A percentile compares a stretch with the other conserved stretches of the same genome.
Conservation (phyloP, 2,113 vertebrate genomes). For the Entelurus aequoreus region DNA sequence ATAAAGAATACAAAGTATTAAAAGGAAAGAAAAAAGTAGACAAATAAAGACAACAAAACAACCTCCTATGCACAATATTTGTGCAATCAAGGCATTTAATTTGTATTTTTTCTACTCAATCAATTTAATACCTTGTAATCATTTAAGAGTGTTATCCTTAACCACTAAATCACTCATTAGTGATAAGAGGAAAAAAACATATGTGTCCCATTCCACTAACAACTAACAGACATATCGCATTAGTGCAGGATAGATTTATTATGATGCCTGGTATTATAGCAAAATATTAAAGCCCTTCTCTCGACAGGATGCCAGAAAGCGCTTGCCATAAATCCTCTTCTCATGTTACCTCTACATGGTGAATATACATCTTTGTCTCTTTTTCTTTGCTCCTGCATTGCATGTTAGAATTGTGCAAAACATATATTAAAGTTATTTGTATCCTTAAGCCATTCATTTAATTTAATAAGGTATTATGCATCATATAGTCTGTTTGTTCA, state of each 20-base stretch:
- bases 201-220: conserved; percentile 55
- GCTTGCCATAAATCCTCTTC: conserved; percentile 53
- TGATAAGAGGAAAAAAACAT: conserved; percentile 51
- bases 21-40: too few relatives aligned
- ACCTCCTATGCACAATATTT: too few relatives aligned
- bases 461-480: too few relatives aligned
- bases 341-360: conserved; percentile 20
- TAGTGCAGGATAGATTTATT: conserved; percentile 57
- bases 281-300: neutral
- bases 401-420: neutral
- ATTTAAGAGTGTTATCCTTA: conserved; percentile 61
- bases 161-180: conserved; percentile 60
- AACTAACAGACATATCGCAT: conserved; percentile 63
- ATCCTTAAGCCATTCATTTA: too few relatives aligned
- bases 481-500: too few relatives aligned
- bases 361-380: conserved; percentile 35
- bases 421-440: too few relatives aligned
- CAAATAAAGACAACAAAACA: too few relatives aligned
- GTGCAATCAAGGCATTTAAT: too few relatives aligned
- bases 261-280: conserved; percentile 46
- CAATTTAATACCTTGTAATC: conserved; percentile 31
- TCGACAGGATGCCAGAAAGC: conserved; percentile 3
- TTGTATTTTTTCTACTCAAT: neutral
- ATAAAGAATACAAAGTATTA: too few relatives aligned
- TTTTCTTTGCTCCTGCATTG: neutral